Evolutionary conservation across 2,797 vertebrate species (phyloP), one percentile per base, ranked within the genome.

Genomic region (Hipposideros larvatus): DNA sequence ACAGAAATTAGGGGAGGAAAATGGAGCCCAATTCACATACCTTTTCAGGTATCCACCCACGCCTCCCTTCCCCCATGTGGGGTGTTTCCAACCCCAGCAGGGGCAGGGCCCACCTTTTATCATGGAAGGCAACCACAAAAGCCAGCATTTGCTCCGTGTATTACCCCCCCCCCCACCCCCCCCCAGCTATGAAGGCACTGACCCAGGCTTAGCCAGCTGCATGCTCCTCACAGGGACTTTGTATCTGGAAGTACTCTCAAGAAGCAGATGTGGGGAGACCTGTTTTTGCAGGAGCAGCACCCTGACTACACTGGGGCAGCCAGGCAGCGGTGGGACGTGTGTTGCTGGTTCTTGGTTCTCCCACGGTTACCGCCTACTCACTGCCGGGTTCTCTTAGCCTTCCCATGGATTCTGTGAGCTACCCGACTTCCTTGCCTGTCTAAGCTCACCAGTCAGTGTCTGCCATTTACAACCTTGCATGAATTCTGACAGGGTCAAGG

Each of bases 1-100:
- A 26, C 43, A 46, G 37, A 14, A 85, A 66, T 55, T 51, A 43
- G 11, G 37, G 22, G 31, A 59, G 37, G 14, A 22, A 59, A 37
- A 59, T 10, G 22, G 87, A 21, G 26, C 10, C 11, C 46, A 59
- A 57, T 28, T 46, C 75, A 24, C 11, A 8, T 26, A 15, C 21
- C 37, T 66, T 55, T 19, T 46, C 37, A 3, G n/a, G 19, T 21
- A n/a, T 4, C 5, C 24, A n/a, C 7, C 55, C 4, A 0, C 1
- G 7, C 53, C 41, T 19, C 51, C n/a, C 7, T 43, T 53, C 37
- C 53, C 26, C 7, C 2, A 0, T 16, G 22, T 2, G 46, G 59
- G 5, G 59, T 4, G 59, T 24, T 51, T 31, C 28, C 57, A 31
- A 63, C 19, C 43, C 43, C 31, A 7, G 9, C 31, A 26, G 34